Evolutionary conservation across 2,113 vertebrate genomes (phyloP), one percentile per base, ranked within the genome.

Genomic region (Lutjanus erythropterus): DNA sequence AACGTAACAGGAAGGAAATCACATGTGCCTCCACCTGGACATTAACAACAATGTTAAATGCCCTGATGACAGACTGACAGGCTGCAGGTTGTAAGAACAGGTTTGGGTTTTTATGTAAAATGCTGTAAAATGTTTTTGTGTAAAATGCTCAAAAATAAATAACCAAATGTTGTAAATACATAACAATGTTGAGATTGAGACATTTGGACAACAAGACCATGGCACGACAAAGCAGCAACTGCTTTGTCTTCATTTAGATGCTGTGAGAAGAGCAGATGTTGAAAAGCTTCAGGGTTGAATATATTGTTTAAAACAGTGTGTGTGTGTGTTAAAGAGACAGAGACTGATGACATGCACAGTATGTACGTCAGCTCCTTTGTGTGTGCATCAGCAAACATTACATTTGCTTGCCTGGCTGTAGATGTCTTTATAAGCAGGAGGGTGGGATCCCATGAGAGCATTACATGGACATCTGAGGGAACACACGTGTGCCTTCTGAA

Each of bases 261-360:
- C 67, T 80, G 55, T 79, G 52, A 81, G 61, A 84, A 64, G 77
- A 74, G 41, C 68, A 86, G 73, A 75, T 91, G 76, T 72, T 71
- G 35, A 72, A 74, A 69, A 71, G 77, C 72, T 68, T 61, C 46
- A 16, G 64, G 50, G 65, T 75, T 56, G 27, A 67, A 61, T 50
- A 37, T 37, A 49, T 47, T 59, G 33, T 50, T 52, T 44, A 46
- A 70, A 73, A 37, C 44, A 50, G 41, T 27, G 39, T 58, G 74
- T 39, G 72, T 75, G 60, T 52, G 70, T 62, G 52, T 53, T 15
- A 55, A 19, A 27, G 33, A 53, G 19, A 46, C 4, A 11, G 18
- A 60, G 41, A 21, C 42, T 25, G 50, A 46, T 29, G 46, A 27
- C 31, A 39, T 23, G 46, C 49, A 52, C 67, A 41, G 5, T 61